Conservation (phyloP, 2,797 vertebrate genomes). For the Pangasius djambal region DNA sequence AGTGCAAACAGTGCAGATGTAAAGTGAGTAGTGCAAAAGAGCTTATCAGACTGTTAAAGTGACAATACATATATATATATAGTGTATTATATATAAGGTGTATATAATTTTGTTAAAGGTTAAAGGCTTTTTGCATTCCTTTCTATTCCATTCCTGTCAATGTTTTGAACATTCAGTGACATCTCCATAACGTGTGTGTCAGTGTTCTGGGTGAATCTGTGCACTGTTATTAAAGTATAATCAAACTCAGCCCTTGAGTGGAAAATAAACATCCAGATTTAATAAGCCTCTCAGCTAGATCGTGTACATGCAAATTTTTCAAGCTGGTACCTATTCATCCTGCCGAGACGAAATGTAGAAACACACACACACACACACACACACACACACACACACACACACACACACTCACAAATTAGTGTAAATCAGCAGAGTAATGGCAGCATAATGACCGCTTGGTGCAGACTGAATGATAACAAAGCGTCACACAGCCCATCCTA, state of each 20-base stretch:
- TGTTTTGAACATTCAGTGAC: neutral
- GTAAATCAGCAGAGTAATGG: constrained; percentile 98
- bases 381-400: constrained; percentile 61
- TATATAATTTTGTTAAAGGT: neutral
- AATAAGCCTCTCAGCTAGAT: constrained; percentile 90
- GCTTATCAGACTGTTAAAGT: too few relatives aligned
- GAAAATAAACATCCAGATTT: constrained; percentile 99
- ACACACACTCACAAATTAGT: constrained; percentile 58
- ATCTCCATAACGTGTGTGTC: neutral
- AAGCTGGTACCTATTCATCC: constrained; percentile 92
- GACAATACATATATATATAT: neutral
- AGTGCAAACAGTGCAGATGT: too few relatives aligned
- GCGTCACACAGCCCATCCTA: constrained; percentile 73
- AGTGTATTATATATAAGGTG: neutral
- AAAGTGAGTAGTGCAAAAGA: too few relatives aligned
- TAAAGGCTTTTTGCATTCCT: neutral
- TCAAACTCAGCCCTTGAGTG: constrained; percentile 95
- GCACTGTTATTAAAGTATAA: constrained; percentile 94
- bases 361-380: constrained; percentile 58
- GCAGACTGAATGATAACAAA: constrained; percentile 99
- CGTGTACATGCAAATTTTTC: constrained; percentile 98
- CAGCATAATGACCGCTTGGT: constrained; percentile 98
- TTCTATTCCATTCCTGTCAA: neutral
- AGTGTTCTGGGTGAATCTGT: neutral
- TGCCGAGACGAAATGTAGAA: constrained; percentile 82